phyloP scores from a whole-genome alignment of 2,888 invertebrate species.

The Troilus luridus region DNA sequence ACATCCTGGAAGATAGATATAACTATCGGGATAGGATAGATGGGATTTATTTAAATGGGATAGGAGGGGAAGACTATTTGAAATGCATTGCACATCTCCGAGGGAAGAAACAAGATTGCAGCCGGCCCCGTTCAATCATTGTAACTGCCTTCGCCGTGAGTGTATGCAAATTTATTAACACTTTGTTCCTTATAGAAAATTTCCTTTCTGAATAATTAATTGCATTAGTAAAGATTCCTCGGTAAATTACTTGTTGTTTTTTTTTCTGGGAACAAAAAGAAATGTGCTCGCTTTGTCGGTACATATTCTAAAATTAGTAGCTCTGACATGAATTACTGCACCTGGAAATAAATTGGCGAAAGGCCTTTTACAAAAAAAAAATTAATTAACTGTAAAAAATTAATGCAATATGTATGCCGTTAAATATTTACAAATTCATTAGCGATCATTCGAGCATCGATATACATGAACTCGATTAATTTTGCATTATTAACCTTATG shows the following conservation, averaged over 20 bases:
- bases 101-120: constrained; percentile 45
- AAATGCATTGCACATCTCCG: constrained; percentile 43
- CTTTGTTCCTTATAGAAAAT: constrained; percentile 12
- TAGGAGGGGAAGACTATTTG: constrained; percentile 9
- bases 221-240: neutral
- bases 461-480: too few species aligned
- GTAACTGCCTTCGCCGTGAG: constrained; percentile 14
- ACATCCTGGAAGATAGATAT: neutral
- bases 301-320: too few species aligned
- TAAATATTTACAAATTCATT: too few species aligned
- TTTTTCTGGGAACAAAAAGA: too few species aligned
- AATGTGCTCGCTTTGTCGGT: too few species aligned
- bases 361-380: too few species aligned
- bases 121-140: constrained; percentile 38
- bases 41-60: constrained; percentile 44
- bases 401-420: too few species aligned
- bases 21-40: constrained; percentile 30
- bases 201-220: constrained; percentile 2
- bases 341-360: too few species aligned
- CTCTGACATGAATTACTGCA: neutral
- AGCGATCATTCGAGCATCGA: too few species aligned
- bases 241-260: neutral
- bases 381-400: too few species aligned
- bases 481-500: too few species aligned
- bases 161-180: constrained; percentile 13